A percentile compares a stretch with the other conserved stretches of the same genome.
These are phyloP conservation scores for Rostratula benghalensis DNA, from an alignment of 2,113 vertebrate genomes.

Conservation along the genomic window DNA sequence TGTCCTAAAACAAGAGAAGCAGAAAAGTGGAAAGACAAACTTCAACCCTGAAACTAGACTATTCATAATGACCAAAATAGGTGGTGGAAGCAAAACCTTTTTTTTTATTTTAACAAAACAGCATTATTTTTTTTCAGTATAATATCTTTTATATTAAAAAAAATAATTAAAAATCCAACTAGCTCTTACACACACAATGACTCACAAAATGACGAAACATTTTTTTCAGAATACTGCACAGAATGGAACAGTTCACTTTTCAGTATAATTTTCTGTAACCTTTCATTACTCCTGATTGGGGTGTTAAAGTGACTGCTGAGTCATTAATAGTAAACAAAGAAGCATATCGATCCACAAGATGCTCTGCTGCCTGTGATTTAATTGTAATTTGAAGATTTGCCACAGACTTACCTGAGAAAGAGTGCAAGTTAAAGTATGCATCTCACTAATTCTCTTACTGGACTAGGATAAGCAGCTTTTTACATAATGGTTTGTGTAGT, in stretches of 20 bases:
- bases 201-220: background rate
- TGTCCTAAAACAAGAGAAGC: background rate
- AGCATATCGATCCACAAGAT: background rate
- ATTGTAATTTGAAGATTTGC: background rate
- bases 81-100: background rate
- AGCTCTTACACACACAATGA: background rate
- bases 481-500: slow-evolving; percentile 57
- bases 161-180: background rate
- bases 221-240: background rate
- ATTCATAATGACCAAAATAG: background rate
- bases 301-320: background rate
- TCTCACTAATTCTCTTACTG: slow-evolving; percentile 29
- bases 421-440: background rate
- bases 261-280: background rate
- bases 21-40: background rate
- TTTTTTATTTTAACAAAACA: background rate
- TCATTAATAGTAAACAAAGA: background rate
- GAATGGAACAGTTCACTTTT: background rate
- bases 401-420: slow-evolving; percentile 28
- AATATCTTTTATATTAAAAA: background rate
- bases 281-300: background rate
- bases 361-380: background rate
- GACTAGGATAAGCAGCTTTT: slow-evolving; percentile 56
- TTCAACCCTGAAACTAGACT: background rate
- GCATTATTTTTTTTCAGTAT: background rate